Evolutionary conservation across 2,113 vertebrate genomes (phyloP), one percentile per base, ranked within the genome.

Genomic region (Stigmatopora nigra): DNA sequence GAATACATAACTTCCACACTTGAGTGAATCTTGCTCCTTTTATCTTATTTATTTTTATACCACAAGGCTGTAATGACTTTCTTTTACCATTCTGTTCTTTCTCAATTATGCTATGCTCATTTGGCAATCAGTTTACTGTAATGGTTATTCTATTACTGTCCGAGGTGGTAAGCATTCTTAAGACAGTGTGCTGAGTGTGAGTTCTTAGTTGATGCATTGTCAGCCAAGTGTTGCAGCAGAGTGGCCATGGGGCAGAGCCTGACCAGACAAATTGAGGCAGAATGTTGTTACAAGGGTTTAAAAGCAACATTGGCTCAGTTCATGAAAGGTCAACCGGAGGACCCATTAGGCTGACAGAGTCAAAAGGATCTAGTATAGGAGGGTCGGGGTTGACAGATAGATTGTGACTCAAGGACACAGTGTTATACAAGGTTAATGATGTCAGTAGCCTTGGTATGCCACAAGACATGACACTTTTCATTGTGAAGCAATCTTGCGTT

Each of bases 381-480:
- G 47, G 72, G 61, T 51, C 16, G 31, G 63, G 22, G 64, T 67
- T 80, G 84, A 85, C 69, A 84, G 86, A 83, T 75, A 58, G 59
- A 75, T 83, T 87, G 80, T 81, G 71, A 81, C 78, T 88, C 82
- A 86, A 86, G 87, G 85, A 85, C 81, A 81, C 19, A 47, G 59
- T 53, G 17, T 70, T 77, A 82, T 73, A 81, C 76, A 78, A 82
- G 87, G 86, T 88, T 89, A 89, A 90, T 85, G 82, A 78, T 62
- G 47, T 70, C 72, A 71, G 71, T 72, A 79, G 77, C 87, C 88
- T 88, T 79, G 82, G 70, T 64, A 31, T 38, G 64, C 81, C 59
- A 36, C 63, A 69, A 78, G 78, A 68, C 56, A 63, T 62, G 74
- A 72, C 72, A 82, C 85, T 83, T 79, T 78, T 84, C 82, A 85